These are phyloP conservation scores for Hycleus cichorii DNA, from an alignment of 1,140 invertebrate species.

Conservation along the genomic window DNA sequence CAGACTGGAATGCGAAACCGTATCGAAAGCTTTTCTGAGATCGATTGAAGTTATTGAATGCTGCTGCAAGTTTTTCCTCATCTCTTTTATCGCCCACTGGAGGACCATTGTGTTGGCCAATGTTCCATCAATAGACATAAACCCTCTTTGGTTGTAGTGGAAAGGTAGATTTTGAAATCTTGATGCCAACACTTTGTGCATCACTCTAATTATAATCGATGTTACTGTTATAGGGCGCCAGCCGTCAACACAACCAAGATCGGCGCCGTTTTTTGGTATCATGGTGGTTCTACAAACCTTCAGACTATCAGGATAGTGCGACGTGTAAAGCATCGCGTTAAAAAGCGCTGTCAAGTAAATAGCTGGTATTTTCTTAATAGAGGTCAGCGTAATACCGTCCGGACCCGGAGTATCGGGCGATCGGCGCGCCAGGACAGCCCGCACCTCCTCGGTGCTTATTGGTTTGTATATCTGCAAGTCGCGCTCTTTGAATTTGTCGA, in stretches of 20 bases:
- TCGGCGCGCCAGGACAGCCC: too few species aligned
- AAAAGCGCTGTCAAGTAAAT: too few species aligned
- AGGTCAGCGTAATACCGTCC: too few species aligned
- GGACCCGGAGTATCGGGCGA: too few species aligned
- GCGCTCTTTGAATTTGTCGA: too few species aligned
- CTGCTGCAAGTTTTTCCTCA: too few species aligned
- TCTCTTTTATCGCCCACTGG: neutral
- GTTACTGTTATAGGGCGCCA: constrained; percentile 1
- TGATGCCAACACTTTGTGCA: neutral
- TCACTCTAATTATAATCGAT: neutral
- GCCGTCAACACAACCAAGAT: neutral
- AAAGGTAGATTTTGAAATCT: neutral
- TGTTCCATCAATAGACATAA: neutral
- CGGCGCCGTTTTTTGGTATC: neutral
- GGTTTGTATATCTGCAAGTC: too few species aligned
- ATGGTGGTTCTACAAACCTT: neutral
- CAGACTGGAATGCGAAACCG: neutral
- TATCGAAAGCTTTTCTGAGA: constrained; percentile 4
- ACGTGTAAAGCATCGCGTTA: too few species aligned
- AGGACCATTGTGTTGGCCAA: neutral
- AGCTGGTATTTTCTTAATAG: too few species aligned
- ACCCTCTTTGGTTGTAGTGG: neutral
- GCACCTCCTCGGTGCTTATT: too few species aligned
- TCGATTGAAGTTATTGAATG: neutral
- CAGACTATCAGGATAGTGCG: too few species aligned